These are phyloP conservation scores for Hirtodrosophila confusa DNA, from an alignment of 2,888 invertebrate genomes.

Conservation along the genomic window DNA sequence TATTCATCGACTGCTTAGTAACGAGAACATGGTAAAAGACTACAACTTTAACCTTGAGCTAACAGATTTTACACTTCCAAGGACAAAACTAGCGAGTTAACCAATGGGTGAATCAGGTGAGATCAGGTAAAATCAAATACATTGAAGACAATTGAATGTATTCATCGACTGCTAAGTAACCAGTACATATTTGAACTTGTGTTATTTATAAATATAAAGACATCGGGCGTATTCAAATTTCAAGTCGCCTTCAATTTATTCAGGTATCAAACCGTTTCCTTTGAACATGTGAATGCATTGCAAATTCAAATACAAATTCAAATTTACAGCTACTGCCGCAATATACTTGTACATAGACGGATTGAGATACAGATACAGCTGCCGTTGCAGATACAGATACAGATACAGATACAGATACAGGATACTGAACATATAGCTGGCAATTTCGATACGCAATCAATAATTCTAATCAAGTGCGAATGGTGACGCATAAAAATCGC, in stretches of 20 bases:
- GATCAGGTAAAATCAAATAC: no score
- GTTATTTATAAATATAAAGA: no score
- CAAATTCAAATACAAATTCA: conserved; percentile 31
- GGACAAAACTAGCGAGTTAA: no score
- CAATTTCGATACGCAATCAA: conserved; percentile 72
- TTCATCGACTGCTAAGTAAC: no score
- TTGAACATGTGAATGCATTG: conserved; percentile 21
- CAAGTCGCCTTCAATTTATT: not conserved
- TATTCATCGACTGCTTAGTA: no score
- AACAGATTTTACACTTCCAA: no score
- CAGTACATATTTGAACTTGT: no score
- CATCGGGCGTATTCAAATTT: no score
- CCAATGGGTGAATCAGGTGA: no score
- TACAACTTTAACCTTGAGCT: no score
- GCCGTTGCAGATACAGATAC: conserved; percentile 5
- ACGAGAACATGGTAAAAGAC: no score
- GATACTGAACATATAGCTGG: conserved; percentile 55
- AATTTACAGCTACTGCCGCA: not conserved
- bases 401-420: conserved; percentile 19
- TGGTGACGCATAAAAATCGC: conserved; percentile 74
- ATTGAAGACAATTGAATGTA: no score
- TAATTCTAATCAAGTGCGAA: conserved; percentile 81
- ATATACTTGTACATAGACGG: not conserved
- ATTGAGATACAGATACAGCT: conserved; percentile 2
- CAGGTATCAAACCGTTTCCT: conserved; percentile 4